Evolutionary conservation across 2,888 invertebrate species (phyloP), one percentile per base, ranked within the genome.

Genomic region (Orthonychiurus folsomi): DNA sequence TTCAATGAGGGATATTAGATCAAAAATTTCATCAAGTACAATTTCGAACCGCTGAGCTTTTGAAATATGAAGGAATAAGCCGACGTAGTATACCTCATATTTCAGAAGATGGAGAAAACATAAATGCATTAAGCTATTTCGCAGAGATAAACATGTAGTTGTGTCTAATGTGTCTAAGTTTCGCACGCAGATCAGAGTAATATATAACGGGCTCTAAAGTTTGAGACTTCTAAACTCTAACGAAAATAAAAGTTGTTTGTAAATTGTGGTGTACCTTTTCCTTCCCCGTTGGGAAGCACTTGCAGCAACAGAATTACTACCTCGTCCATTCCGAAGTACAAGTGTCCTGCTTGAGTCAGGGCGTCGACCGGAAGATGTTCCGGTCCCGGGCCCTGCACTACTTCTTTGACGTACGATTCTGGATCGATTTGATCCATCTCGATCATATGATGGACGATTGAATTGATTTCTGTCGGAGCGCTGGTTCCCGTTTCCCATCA

Each of bases 91-190:
- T n/a, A n/a, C n/a, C n/a, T n/a, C n/a, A n/a, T n/a, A n/a, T n/a
- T n/a, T n/a, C n/a, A n/a, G n/a, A n/a, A n/a, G n/a, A n/a, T n/a
- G n/a, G n/a, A n/a, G n/a, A n/a, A n/a, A n/a, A n/a, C n/a, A n/a
- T n/a, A n/a, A n/a, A n/a, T n/a, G n/a, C n/a, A n/a, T n/a, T n/a
- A n/a, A n/a, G n/a, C n/a, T n/a, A n/a, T n/a, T n/a, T n/a, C n/a
- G n/a, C n/a, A n/a, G 52, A 52, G n/a, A n/a, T 5, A 52, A 52
- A 52, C 3, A 52, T 52, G 52, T 9, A n/a, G n/a, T n/a, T 21
- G 3, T 52, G 52, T 9, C 37, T 9, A 5, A 37, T 9, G 15
- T 37, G 37, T n/a, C n/a, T n/a, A 37, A 37, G 15, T 9, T 9
- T 37, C 15, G 37, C 37, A 37, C 5, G 9, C 5, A 37, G 37